Evolutionary conservation across 1,140 invertebrate species (phyloP).

Genomic region (Lordiphosa clarofinis): DNA sequence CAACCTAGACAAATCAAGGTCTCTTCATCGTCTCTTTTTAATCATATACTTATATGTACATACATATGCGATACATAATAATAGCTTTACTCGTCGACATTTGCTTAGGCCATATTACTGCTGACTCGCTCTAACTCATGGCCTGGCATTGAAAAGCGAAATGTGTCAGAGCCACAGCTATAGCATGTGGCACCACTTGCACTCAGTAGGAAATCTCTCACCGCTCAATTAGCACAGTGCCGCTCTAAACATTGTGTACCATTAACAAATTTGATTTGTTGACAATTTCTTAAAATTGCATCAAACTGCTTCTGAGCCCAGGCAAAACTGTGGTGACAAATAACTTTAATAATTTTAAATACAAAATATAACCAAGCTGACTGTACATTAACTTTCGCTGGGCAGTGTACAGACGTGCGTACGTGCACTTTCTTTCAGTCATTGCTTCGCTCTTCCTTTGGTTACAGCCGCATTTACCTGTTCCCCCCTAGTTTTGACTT

Average conservation of each 20-base stretch:
- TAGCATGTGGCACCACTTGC: conserved; percentile 12
- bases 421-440: conserved; percentile 58
- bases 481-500: conserved; percentile 44
- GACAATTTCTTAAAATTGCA: not conserved
- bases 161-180: too few relatives aligned
- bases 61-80: not conserved
- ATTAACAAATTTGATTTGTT: too few relatives aligned
- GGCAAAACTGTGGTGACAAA: not conserved
- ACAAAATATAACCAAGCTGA: not conserved
- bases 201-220: conserved; percentile 3
- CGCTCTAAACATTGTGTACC: conserved; percentile 1
- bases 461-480: conserved; percentile 44
- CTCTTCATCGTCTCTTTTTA: not conserved
- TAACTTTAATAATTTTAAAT: not conserved
- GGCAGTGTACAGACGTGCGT: conserved; percentile 35
- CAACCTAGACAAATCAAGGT: not conserved
- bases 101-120: conserved; percentile 11
- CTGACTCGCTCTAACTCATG: conserved; percentile 37
- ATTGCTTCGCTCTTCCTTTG: conserved; percentile 57
- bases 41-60: not conserved
- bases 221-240: conserved; percentile 8
- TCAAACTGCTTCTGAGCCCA: not conserved
- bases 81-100: not conserved
- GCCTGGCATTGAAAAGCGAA: conserved; percentile 5
- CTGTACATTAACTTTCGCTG: conserved; percentile 16